Base-by-base conservation (phyloP, 2,888 invertebrate species). In the Amorpha juglandis region DNA sequence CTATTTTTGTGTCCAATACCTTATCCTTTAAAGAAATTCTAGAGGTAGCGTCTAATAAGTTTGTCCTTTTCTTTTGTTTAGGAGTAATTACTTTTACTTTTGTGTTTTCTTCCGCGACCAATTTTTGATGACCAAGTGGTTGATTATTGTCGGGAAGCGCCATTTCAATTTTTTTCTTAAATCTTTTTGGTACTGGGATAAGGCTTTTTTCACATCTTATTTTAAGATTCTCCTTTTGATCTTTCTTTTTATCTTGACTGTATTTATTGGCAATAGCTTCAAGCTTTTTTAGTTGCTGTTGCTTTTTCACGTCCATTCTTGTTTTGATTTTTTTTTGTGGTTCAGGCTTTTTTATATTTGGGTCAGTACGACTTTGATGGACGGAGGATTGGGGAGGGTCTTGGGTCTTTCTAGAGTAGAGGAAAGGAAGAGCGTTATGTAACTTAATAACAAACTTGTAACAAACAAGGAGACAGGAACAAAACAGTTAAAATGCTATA, bases 381-480 rank as follows among this genome's bases (percentile, higher is more conserved):
- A 82, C 70, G 68, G 79, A 72, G 71, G 83, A 71, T 70, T 78
- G 75, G 67, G 77, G 75, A 74, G 84, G 73, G 70, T 87, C 86
- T 85, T 87, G 84, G 71, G 74, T 69, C 71, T 79, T 80, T 88
- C 93, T 93, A 92, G 62, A 80, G 82, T 80, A 89, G 84, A 81
- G 92, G 90, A 91, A 91, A 92, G 92, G 92, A 91, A 90, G 91
- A 90, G 74, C 73, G 68, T 64, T 65, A 77, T 81, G 78, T 77
- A 68, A 76, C 71, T 76, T 65, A 68, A 64, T 70, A 68, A 63
- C 67, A 63, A 69, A 68, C 63, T 73, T 64, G 74, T 70, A 75
- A 86, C 91, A 93, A 93, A 93, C 88, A 92, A 93, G 93, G 92
- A 92, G 92, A 87, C 85, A 92, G 92, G 93, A 93, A 87, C 76